These are phyloP conservation scores for Pomacea canaliculata DNA, from an alignment of 2,888 invertebrate species.

Conservation along the genomic window DNA sequence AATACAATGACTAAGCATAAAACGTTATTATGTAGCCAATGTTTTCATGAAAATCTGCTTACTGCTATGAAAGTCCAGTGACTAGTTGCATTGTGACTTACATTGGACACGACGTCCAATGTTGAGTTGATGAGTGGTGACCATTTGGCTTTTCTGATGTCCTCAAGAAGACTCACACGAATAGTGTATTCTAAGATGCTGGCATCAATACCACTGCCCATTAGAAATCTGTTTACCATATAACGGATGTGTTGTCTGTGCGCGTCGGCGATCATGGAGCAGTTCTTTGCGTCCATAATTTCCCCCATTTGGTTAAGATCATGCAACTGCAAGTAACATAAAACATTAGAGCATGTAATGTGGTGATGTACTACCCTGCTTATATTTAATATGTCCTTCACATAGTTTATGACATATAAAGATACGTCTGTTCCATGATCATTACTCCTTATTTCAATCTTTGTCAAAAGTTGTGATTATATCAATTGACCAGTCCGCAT, in stretches of 20 bases:
- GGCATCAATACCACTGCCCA: background rate
- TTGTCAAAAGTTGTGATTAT: too few species aligned
- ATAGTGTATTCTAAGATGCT: background rate
- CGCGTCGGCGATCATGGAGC: background rate
- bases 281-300: background rate
- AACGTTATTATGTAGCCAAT: too few species aligned
- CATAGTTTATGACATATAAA: too few species aligned
- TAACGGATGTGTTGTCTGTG: background rate
- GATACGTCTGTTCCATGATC: too few species aligned
- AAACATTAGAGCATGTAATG: too few species aligned
- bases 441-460: too few species aligned
- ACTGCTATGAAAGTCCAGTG: background rate
- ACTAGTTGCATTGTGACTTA: background rate
- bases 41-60: too few species aligned
- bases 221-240: background rate
- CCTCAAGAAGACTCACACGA: background rate
- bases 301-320: background rate
- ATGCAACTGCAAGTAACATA: background rate
- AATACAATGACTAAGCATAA: too few species aligned
- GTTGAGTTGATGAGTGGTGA: constrained; percentile 14
- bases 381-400: too few species aligned
- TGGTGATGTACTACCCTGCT: too few species aligned
- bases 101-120: constrained; percentile 17
- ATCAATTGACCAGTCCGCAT: too few species aligned
- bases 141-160: constrained; percentile 1